A percentile compares a stretch with the other conserved stretches of the same genome.
Evolutionary conservation across 1,140 invertebrate species (phyloP).

Genomic region (Brachionus rotundiformis): DNA sequence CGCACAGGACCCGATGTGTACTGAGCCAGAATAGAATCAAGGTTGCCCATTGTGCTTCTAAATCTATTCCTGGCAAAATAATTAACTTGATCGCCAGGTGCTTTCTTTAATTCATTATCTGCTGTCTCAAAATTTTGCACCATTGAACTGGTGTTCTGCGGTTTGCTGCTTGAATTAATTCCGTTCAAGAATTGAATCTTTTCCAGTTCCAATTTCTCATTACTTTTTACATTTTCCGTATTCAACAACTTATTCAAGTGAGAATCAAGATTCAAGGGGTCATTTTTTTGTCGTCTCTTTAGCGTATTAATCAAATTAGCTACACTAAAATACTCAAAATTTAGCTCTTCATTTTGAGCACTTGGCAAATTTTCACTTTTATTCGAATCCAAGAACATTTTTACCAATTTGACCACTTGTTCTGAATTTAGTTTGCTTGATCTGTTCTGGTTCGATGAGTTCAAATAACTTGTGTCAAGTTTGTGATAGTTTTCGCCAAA

Average conservation of each 20-base stretch:
- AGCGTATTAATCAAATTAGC: conserved; percentile 13
- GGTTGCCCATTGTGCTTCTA: conserved; percentile 13
- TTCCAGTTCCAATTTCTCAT: not conserved
- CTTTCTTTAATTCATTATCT: not conserved
- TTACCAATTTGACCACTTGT: conserved; percentile 20
- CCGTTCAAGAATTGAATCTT: not conserved
- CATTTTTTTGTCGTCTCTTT: conserved; percentile 11
- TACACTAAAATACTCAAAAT: not conserved
- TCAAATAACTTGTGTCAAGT: not conserved
- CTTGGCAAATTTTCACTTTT: not conserved
- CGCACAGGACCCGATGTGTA: not conserved
- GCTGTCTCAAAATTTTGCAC: not conserved
- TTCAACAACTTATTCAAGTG: not conserved
- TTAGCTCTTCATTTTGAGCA: not conserved
- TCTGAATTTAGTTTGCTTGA: not conserved
- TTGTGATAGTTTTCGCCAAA: conserved; percentile 50
- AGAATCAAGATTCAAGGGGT: not conserved
- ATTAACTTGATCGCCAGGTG: not conserved
- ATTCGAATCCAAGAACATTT: conserved; percentile 27
- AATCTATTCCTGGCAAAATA: not conserved
- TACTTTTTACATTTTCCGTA: not conserved
- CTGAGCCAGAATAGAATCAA: not conserved
- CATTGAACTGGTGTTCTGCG: not conserved
- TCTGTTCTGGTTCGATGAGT: not conserved
- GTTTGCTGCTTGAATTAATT: not conserved